A percentile compares a stretch with the other conserved stretches of the same genome.
These are phyloP conservation scores for Saxidomus purpurata DNA, from an alignment of 1,140 invertebrate genomes.

Conservation along the genomic window DNA sequence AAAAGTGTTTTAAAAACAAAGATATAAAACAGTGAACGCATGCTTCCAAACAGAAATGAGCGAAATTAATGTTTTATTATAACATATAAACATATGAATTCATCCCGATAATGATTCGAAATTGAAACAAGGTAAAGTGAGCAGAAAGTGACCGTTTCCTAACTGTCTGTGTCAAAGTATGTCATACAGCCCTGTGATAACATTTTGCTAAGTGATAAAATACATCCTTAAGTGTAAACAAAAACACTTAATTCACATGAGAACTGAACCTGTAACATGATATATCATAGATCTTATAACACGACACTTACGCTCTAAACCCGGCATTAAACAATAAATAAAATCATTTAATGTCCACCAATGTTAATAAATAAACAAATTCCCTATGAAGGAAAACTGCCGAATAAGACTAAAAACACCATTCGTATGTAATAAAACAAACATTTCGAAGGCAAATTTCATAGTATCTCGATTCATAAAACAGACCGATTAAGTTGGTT, in stretches of 20 bases:
- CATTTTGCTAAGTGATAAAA: no score
- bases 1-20: no score
- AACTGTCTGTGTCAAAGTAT: no score
- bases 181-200: no score
- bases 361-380: constrained; percentile 64
- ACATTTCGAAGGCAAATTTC: constrained; percentile 65
- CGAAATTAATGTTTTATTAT: no score
- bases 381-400: constrained; percentile 12
- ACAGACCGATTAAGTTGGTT: constrained; percentile 61
- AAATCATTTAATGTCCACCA: constrained; percentile 39
- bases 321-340: constrained; percentile 55
- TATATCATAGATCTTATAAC: background rate
- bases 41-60: no score
- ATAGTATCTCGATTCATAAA: constrained; percentile 62
- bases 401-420: constrained; percentile 50
- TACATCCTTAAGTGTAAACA: background rate
- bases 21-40: no score
- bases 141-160: no score
- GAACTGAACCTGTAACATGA: background rate
- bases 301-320: background rate
- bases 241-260: background rate
- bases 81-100: no score
- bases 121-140: no score
- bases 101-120: no score
- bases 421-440: constrained; percentile 66